Base-by-base conservation (phyloP, 53 echinoderm and acorn worm genomes). In the Antedon mediterranea region DNA sequence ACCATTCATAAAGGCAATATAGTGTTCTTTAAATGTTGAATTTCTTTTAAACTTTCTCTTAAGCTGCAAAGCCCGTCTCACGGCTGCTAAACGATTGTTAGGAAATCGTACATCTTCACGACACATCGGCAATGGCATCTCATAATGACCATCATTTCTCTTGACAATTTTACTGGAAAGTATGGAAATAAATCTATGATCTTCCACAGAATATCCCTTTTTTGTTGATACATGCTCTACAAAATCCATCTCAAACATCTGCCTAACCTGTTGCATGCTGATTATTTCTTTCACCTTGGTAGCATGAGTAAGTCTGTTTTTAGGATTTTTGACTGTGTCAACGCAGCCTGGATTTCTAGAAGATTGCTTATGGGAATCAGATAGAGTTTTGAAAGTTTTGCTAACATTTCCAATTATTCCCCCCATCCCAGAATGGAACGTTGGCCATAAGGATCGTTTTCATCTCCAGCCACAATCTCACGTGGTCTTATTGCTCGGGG, bases 91-190 rank as follows among this genome's bases (percentile, higher is more conserved):
- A 29, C 34, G 72, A 20, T 31, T 57, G 23, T 57, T 23, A 2
- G 57, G 57, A 3, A 57, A 2, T 2, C 23, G 57, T 11, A 23
- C 14, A 15, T 15, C 23, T 26, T 1, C 2, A 6, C 1, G 20
- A 15, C 31, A 13, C 28, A 57, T 3, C 0, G 79, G 43, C 0
- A 78, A 71, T 4, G 43, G 81, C 81, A 81, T 81, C 28, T 81
- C 81, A 43, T 75, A 81, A 30, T 81, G 81, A 43, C 81, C 75
- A 13, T 75, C 83, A 0, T 37, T 30, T 26, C 29, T 41, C 8
- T 71, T 77, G 9, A 0, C 31, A 4, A 76, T 81, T 4, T 77
- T 77, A 14, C 71, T 7, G 32, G 79, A 79, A 0, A 79, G 32
- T 43, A 75, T 85, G 0, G 43, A 34, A 0, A 85, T 28, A 43